A percentile compares a stretch with the other conserved stretches of the same genome.
Evolutionary conservation across 2,113 vertebrate species (phyloP).

Genomic region (Notarius lentiginosus): DNA sequence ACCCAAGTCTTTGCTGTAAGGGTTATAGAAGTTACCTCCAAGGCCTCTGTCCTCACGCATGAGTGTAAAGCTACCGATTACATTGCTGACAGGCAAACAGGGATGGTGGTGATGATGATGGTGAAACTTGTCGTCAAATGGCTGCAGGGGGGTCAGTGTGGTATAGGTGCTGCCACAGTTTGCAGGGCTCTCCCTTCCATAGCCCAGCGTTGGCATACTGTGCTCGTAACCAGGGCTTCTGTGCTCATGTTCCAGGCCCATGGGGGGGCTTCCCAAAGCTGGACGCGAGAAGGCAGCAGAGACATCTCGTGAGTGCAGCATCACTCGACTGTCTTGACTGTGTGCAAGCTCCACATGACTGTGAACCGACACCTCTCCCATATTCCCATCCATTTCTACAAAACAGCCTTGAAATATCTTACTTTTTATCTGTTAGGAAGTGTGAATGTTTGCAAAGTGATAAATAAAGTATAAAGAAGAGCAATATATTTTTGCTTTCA

Average conservation of each 20-base stretch:
- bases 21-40: slow-evolving; percentile 78
- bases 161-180: slow-evolving; percentile 77
- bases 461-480: background rate
- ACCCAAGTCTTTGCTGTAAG: slow-evolving; percentile 78
- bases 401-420: slow-evolving; percentile 8
- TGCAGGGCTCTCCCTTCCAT: slow-evolving; percentile 77
- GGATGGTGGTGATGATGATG: slow-evolving; percentile 77
- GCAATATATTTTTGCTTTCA: slow-evolving; percentile 19
- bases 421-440: slow-evolving; percentile 1
- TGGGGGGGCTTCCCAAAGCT: slow-evolving; percentile 71
- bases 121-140: slow-evolving; percentile 81
- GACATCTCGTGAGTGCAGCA: slow-evolving; percentile 76
- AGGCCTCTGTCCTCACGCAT: slow-evolving; percentile 80
- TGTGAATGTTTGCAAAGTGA: background rate
- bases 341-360: slow-evolving; percentile 76
- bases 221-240: slow-evolving; percentile 71
- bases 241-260: slow-evolving; percentile 76
- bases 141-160: slow-evolving; percentile 79
- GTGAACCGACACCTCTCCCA: slow-evolving; percentile 78
- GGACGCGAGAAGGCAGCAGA: slow-evolving; percentile 76
- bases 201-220: slow-evolving; percentile 77
- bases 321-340: slow-evolving; percentile 73
- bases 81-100: slow-evolving; percentile 79
- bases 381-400: slow-evolving; percentile 71
- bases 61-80: slow-evolving; percentile 82